A percentile compares a stretch with the other conserved stretches of the same genome.
Evolutionary conservation across 2,888 invertebrate genomes (phyloP).

Genomic region (Zelleria hepariella): DNA sequence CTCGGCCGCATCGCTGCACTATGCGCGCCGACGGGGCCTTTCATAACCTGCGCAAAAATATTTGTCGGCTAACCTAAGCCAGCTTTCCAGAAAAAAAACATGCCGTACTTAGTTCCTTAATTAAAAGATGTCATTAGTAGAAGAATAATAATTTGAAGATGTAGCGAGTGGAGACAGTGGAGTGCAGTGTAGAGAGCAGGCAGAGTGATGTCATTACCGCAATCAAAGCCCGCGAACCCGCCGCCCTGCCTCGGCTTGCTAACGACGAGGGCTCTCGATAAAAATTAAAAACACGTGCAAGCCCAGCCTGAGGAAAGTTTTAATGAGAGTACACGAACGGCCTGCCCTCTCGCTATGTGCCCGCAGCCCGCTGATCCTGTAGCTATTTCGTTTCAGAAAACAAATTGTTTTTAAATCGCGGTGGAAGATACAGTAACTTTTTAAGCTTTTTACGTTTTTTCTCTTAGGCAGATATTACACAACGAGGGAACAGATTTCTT

Average conservation of each 20-base stretch:
- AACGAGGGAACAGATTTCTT: too few species aligned
- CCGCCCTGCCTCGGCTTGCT: conserved; percentile 25
- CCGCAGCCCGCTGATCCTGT: conserved; percentile 2
- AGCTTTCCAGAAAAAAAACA: neutral
- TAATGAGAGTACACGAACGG: conserved; percentile 62
- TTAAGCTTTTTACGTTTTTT: neutral
- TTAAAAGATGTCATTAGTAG: conserved; percentile 48
- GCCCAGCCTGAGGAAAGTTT: conserved; percentile 69
- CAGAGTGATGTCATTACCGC: conserved; percentile 65
- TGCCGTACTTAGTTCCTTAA: conserved; percentile 22
- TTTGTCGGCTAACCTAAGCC: too few species aligned
- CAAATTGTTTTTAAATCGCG: neutral
- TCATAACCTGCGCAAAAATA: neutral
- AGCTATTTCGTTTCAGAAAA: neutral
- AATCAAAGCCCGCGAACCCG: conserved; percentile 62
- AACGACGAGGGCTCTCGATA: conserved; percentile 71
- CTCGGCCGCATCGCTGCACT: conserved; percentile 6
- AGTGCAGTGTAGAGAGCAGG: conserved; percentile 32
- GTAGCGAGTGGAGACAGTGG: conserved; percentile 33
- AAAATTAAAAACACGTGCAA: conserved; percentile 73
- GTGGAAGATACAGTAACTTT: neutral
- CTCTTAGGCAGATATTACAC: too few species aligned
- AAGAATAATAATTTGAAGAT: conserved; percentile 61
- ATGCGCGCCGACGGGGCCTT: neutral
- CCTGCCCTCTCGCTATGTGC: conserved; percentile 24